Conservation (phyloP, 2,797 vertebrate genomes). For the Chelidonichthys spinosus region DNA sequence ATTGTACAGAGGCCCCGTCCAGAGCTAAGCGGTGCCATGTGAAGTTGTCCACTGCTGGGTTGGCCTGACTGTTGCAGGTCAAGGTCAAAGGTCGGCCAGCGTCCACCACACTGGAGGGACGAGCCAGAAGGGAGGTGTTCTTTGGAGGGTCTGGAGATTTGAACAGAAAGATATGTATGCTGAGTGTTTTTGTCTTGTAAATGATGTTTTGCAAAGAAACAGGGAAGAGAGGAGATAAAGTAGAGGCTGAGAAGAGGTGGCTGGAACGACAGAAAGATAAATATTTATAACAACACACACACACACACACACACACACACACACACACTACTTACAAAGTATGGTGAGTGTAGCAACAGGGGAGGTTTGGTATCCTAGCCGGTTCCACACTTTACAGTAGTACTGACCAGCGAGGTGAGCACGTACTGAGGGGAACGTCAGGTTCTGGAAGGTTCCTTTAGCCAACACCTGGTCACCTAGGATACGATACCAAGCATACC, state of each 20-base stretch:
- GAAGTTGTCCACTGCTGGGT: conserved; percentile 86
- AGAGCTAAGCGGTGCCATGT: conserved; percentile 82
- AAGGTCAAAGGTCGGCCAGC: conserved; percentile 84
- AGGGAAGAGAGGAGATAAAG: neutral
- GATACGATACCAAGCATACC: conserved; percentile 81
- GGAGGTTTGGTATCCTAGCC: conserved; percentile 79
- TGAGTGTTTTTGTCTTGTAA: neutral
- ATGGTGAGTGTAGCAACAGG: conserved; percentile 72
- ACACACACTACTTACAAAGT: conserved; percentile 79
- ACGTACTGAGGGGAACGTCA: conserved; percentile 75
- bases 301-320: conserved; percentile 1
- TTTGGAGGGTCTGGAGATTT: conserved; percentile 81
- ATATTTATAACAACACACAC: neutral
- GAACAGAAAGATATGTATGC: neutral
- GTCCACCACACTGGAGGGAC: conserved; percentile 85
- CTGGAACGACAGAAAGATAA: conserved; percentile 2
- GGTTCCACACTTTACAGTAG: conserved; percentile 81
- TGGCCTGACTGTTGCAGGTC: conserved; percentile 85
- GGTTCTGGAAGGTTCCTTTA: conserved; percentile 76
- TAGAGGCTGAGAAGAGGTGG: neutral
- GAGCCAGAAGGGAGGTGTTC: conserved; percentile 84
- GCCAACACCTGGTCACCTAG: conserved; percentile 74
- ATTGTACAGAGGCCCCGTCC: conserved; percentile 72
- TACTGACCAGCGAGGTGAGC: conserved; percentile 82
- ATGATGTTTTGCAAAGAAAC: neutral